These are phyloP conservation scores for Mythimna albipuncta DNA, from an alignment of 2,888 invertebrate genomes.

Conservation along the genomic window DNA sequence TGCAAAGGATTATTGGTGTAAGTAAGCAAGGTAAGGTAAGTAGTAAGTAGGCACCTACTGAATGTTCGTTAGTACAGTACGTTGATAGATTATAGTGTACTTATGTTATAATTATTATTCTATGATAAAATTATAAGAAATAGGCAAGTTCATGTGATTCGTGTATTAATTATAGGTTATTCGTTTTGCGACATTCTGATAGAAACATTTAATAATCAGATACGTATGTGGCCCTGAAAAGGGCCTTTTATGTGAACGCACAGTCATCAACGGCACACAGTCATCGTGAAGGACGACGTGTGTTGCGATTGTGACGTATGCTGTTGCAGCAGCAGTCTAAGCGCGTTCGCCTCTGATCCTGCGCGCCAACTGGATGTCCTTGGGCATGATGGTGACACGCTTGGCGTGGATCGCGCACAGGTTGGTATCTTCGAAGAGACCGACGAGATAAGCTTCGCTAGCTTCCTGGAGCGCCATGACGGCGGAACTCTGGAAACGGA, in stretches of 20 bases:
- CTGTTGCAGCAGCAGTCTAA: constrained; percentile 88
- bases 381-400: constrained; percentile 98
- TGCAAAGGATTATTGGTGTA: not conserved
- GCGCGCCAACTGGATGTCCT: constrained; percentile 98
- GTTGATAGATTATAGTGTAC: constrained; percentile 66
- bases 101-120: too few relatives aligned
- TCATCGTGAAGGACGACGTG: not conserved
- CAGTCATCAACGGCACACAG: not conserved
- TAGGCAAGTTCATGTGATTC: too few relatives aligned
- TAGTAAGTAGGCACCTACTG: too few relatives aligned
- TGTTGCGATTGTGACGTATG: not conserved
- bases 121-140: too few relatives aligned
- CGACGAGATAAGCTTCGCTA: constrained; percentile 97
- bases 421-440: constrained; percentile 99
- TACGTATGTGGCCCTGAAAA: constrained; percentile 19
- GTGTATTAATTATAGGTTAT: too few relatives aligned
- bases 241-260: constrained; percentile 7
- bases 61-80: not conserved
- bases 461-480: constrained; percentile 96
- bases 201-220: constrained; percentile 45
- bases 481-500: constrained; percentile 87
- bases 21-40: too few relatives aligned
- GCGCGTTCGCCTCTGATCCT: constrained; percentile 99
- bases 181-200: not conserved
- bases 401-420: constrained; percentile 92